Percentiles rank a stretch among this genome's conserved stretches.
Evolutionary conservation across 2,888 invertebrate species (phyloP).

Genomic region (Venustoraphidia nigricollis): DNA sequence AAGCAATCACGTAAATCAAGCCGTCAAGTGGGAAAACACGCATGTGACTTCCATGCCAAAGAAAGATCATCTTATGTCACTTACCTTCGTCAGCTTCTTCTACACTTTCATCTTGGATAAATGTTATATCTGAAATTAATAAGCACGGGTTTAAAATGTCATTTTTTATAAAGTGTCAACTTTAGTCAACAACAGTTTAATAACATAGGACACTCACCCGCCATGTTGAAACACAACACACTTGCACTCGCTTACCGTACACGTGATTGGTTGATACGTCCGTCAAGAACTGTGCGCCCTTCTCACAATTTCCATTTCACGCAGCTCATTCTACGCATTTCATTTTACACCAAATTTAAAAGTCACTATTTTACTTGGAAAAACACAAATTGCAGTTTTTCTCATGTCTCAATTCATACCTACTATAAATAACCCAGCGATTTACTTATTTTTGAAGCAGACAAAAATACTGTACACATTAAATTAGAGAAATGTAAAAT

Average conservation of each 20-base stretch:
- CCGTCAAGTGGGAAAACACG: background rate
- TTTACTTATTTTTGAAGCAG: too few relatives aligned
- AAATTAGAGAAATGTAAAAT: too few relatives aligned
- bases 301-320: too few relatives aligned
- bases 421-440: too few relatives aligned
- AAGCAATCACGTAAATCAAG: background rate
- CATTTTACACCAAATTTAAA: too few relatives aligned
- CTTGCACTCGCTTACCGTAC: background rate
- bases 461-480: too few relatives aligned
- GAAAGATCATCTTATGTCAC: conserved; percentile 10
- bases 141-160: conserved; percentile 1
- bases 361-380: too few relatives aligned
- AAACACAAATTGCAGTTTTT: too few relatives aligned
- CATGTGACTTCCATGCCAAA: background rate
- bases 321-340: too few relatives aligned
- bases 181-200: conserved; percentile 3
- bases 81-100: conserved; percentile 28
- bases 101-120: conserved; percentile 22
- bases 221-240: conserved; percentile 22
- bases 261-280: too few relatives aligned
- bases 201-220: conserved; percentile 23
- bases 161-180: background rate
- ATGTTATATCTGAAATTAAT: conserved; percentile 24
- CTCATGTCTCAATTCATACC: too few relatives aligned
- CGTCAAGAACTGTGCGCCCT: too few relatives aligned